Percentiles rank a stretch among this genome's conserved stretches.
phyloP scores from a whole-genome alignment of 2,888 invertebrate species.

The Apomyelois bistriatella region DNA sequence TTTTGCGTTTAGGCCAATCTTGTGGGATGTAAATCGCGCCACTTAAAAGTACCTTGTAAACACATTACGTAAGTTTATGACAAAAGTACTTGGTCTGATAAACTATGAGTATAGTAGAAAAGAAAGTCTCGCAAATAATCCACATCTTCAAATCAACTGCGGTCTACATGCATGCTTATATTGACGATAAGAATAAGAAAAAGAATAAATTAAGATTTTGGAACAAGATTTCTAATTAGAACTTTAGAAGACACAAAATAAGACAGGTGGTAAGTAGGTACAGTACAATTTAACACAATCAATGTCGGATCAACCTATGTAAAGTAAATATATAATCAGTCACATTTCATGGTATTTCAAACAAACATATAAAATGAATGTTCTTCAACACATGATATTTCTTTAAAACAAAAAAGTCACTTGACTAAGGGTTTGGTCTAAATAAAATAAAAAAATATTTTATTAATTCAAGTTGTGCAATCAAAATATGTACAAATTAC shows the following conservation, averaged over 20 bases:
- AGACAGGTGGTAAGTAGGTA: no score
- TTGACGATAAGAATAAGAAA: neutral
- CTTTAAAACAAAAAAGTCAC: neutral
- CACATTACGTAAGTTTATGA: no score
- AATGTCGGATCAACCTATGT: no score
- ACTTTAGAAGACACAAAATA: no score
- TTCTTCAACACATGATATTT: neutral
- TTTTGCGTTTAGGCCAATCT: conserved; percentile 18
- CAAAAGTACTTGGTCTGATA: no score
- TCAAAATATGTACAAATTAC: conserved; percentile 63
- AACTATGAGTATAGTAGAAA: neutral
- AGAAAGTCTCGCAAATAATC: neutral
- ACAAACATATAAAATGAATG: no score
- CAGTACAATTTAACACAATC: no score
- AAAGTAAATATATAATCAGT: no score
- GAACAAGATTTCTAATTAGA: no score
- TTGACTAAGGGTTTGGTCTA: neutral
- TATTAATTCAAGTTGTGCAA: conserved; percentile 55
- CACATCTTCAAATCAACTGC: conserved; percentile 57
- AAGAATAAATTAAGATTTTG: neutral
- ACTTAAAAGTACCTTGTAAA: neutral
- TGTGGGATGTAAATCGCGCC: neutral
- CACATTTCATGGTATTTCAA: no score
- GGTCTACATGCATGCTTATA: conserved; percentile 34
- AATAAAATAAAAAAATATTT: neutral